These are phyloP conservation scores for Tipula lateralis DNA, from an alignment of 2,888 invertebrate genomes.

Conservation along the genomic window DNA sequence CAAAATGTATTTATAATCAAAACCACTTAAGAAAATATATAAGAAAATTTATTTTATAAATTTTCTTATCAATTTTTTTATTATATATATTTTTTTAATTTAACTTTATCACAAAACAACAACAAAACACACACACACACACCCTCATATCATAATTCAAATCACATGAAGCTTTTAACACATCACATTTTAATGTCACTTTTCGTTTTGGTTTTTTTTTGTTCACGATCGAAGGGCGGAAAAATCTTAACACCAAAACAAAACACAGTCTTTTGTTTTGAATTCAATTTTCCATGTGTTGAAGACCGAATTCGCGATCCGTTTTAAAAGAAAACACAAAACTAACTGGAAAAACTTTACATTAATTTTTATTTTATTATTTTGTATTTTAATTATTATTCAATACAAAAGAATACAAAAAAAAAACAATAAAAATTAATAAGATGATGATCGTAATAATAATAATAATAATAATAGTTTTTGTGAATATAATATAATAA, in stretches of 20 bases:
- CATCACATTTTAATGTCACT: background rate
- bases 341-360: conserved; percentile 19
- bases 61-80: background rate
- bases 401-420: background rate
- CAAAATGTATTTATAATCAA: background rate
- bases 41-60: background rate
- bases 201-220: background rate
- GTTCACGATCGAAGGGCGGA: background rate
- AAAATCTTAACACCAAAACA: background rate
- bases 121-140: background rate
- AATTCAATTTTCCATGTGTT: background rate
- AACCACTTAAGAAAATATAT: conserved; percentile 3
- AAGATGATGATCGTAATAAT: conserved; percentile 2
- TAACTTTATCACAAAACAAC: background rate
- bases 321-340: conserved; percentile 24
- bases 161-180: background rate
- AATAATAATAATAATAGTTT: background rate
- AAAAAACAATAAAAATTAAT: conserved; percentile 6
- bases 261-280: background rate
- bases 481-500: conserved; percentile 4
- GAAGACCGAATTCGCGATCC: background rate
- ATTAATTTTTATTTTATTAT: background rate
- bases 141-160: background rate
- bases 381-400: background rate
- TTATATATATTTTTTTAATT: no score